Conservation (phyloP, 2,888 invertebrate species). For the Drosophila tripunctata region DNA sequence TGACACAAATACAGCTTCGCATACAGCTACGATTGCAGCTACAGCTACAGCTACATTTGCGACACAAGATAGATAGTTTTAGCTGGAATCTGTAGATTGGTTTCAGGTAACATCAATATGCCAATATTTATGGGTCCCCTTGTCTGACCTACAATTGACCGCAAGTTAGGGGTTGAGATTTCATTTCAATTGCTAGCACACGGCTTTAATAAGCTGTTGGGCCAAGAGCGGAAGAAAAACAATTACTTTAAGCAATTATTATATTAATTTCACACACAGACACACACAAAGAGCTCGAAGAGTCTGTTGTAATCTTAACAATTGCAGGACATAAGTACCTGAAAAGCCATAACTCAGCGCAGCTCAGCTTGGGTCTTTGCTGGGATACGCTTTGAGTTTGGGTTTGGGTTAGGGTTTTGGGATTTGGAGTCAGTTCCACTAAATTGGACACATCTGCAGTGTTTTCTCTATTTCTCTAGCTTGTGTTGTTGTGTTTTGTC, state of each 20-base stretch:
- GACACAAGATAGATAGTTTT: constrained; percentile 65
- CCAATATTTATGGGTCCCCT: constrained; percentile 63
- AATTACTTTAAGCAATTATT: constrained; percentile 70
- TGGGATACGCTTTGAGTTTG: neutral
- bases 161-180: neutral
- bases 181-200: no score
- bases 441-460: constrained; percentile 76
- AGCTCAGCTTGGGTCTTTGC: constrained; percentile 3
- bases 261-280: constrained; percentile 62
- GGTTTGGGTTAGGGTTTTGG: neutral
- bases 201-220: constrained; percentile 13
- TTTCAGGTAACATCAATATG: constrained; percentile 62
- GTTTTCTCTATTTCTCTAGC: constrained; percentile 44
- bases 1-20: constrained; percentile 53
- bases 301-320: constrained; percentile 51
- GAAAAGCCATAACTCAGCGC: constrained; percentile 19
- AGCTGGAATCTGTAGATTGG: constrained; percentile 60
- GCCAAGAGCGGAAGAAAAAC: constrained; percentile 23
- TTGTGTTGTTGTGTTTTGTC: no score
- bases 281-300: neutral
- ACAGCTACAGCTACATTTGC: neutral
- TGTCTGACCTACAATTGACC: constrained; percentile 64
- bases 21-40: neutral
- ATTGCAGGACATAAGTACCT: constrained; percentile 56
- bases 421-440: constrained; percentile 59